Conservation (phyloP, 2,888 invertebrate species). For the Taenaris catops region DNA sequence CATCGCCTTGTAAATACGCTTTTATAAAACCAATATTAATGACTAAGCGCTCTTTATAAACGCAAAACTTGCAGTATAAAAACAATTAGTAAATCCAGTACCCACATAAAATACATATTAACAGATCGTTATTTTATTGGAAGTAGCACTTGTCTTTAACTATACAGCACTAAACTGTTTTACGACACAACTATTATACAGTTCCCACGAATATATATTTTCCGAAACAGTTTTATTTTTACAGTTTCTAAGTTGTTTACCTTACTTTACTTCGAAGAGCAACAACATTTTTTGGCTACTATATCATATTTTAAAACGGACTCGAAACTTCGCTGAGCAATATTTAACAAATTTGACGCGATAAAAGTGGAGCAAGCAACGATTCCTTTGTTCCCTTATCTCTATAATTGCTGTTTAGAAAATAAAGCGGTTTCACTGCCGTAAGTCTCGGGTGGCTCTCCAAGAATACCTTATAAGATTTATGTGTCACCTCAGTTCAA, state of each 20-base stretch:
- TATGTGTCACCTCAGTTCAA: conserved; percentile 57
- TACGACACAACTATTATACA: no score
- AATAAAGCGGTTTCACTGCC: conserved; percentile 46
- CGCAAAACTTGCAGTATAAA: no score
- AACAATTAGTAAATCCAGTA: no score
- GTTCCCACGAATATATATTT: neutral
- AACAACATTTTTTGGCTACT: no score
- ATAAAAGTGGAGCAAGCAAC: conserved; percentile 18
- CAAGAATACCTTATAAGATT: conserved; percentile 52
- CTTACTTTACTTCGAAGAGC: no score
- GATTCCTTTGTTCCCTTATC: conserved; percentile 35
- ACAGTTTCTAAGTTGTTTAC: neutral
- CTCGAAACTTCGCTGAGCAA: conserved; percentile 16
- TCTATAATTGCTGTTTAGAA: conserved; percentile 47
- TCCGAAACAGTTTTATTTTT: neutral
- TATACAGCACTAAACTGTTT: no score
- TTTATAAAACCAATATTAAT: no score
- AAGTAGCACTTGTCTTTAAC: no score
- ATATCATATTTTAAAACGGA: conserved; percentile 13
- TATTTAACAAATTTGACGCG: conserved; percentile 19
- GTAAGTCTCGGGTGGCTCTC: conserved; percentile 33
- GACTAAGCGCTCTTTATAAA: no score
- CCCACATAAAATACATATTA: no score
- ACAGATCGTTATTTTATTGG: no score
- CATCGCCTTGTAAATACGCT: no score